Evolutionary conservation across 2,113 vertebrate genomes (phyloP), one percentile per base, ranked within the genome.

Genomic region (Oryzias javanicus): DNA sequence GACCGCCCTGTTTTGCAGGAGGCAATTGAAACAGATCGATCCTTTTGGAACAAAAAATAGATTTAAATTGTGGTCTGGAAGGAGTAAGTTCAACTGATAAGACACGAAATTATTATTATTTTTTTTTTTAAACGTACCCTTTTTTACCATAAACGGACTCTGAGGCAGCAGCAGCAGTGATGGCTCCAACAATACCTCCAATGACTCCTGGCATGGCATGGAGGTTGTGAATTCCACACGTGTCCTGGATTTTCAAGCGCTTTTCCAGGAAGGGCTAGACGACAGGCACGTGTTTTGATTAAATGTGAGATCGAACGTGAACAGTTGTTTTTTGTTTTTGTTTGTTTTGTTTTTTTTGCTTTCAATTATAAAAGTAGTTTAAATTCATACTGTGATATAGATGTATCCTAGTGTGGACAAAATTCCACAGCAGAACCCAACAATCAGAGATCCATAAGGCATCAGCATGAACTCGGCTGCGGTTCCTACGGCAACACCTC

Each of bases 151-250:
- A 97, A 2, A 94, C 89, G 0, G 64, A 44, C 2, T 78, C 72
- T 0, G 71, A 84, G 49, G 95, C 95, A 0, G 83, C 84, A 6
- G 95, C 93, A 0, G 94, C 96, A 0, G 94, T 94, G 72, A 98
- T 91, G 3, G 97, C 96, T 0, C 97, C 97, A 48, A 97, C 96
- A 4, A 98, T 94, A 60, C 93, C 95, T 0, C 97, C 97, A 5
- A 98, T 92, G 47, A 98, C 61, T 17, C 97, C 97, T 0, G 97
- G 97, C 83, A 99, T 92, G 51, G 88, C 97, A 0, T 99, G 97
- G n/a, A 99, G 93, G 86, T 99, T 99, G 85, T 99, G 95, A 72
- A 99, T 87, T 44, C 97, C 97, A 35, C 97, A 99, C 0, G 97
- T 99, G 77, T 99, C 97, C 66, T 99, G 97, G 70, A 99, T 94